Conservation (phyloP, 1,140 invertebrate species). For the Sitodiplosis mosellana region DNA sequence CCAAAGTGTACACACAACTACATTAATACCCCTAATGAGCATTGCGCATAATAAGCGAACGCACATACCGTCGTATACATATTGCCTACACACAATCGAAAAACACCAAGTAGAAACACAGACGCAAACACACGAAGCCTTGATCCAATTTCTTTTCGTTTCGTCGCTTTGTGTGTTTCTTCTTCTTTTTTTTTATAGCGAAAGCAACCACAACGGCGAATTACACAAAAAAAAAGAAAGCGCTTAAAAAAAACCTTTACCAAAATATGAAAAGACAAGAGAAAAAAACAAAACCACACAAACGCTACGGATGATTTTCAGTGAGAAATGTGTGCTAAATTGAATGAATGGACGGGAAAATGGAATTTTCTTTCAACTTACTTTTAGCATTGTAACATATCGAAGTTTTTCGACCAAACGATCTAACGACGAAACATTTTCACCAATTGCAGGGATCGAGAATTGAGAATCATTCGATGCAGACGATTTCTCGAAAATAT, state of each 20-base stretch:
- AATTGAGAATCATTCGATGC: not conserved
- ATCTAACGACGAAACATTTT: not conserved
- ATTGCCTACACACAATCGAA: not conserved
- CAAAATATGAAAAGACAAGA: no score
- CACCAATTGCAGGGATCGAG: not conserved
- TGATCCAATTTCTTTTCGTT: not conserved
- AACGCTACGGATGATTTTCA: no score
- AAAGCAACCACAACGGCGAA: not conserved
- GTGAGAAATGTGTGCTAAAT: not conserved
- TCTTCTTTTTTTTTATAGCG: not conserved
- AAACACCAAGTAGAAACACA: not conserved
- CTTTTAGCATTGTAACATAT: constrained; percentile 4
- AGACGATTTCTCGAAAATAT: constrained; percentile 2
- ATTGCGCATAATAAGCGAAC: not conserved
- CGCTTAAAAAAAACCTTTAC: no score
- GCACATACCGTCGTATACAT: not conserved
- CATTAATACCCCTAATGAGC: not conserved
- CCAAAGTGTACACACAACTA: no score
- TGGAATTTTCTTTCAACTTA: not conserved
- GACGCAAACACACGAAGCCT: not conserved
- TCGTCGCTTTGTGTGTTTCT: not conserved
- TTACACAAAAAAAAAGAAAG: no score
- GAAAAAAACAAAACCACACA: no score
- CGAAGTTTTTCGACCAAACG: constrained; percentile 3
- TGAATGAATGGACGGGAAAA: not conserved